phyloP scores from a whole-genome alignment of 2,113 vertebrate species.

The Mirza zaza region DNA sequence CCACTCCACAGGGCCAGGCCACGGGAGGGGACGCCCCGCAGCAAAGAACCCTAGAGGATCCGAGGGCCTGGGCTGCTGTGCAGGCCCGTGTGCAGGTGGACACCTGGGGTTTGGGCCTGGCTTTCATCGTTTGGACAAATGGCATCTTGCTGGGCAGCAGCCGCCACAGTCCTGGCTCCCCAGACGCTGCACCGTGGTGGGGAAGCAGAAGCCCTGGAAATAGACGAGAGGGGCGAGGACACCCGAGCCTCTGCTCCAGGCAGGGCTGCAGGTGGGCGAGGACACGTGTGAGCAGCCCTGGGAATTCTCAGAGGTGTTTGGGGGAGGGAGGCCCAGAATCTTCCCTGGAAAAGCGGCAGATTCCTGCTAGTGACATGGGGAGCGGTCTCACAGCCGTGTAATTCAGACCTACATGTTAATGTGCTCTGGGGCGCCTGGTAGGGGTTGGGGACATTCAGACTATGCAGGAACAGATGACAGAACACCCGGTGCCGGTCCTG shows the following conservation, averaged over 20 bases:
- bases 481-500: not conserved
- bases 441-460: not conserved
- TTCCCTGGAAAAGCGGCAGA: not conserved
- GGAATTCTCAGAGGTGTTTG: not conserved
- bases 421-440: rapidly evolving
- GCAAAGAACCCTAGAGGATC: not conserved
- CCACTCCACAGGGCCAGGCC: not conserved
- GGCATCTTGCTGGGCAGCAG: not conserved
- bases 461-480: not conserved
- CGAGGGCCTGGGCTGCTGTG: not conserved
- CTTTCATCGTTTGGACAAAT: not conserved
- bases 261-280: not conserved
- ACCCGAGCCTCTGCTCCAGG: not conserved
- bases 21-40: not conserved
- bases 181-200: not conserved
- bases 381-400: not conserved
- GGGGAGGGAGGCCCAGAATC: not conserved
- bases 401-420: not conserved
- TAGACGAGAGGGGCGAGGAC: not conserved
- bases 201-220: not conserved
- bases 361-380: rapidly evolving
- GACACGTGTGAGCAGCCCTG: rapidly evolving
- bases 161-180: not conserved
- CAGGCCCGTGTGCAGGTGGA: rapidly evolving
- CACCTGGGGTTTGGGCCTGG: not conserved